phyloP scores from a whole-genome alignment of 2,888 invertebrate species.

The Gryllus longicercus region DNA sequence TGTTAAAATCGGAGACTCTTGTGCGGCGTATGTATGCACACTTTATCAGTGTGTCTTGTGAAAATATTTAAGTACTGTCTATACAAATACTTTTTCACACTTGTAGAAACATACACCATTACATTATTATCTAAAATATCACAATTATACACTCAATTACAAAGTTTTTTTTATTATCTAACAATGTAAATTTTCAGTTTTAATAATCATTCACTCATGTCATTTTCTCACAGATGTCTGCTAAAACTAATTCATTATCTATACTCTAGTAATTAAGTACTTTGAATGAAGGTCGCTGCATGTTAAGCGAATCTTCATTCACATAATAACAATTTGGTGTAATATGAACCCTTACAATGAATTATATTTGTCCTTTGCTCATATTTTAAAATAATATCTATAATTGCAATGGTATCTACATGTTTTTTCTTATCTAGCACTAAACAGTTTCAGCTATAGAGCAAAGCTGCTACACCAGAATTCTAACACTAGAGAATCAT shows the following conservation, averaged over 20 bases:
- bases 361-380: not conserved
- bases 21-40: not conserved
- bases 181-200: not conserved
- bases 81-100: not conserved
- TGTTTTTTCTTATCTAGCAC: no score
- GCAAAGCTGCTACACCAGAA: no score
- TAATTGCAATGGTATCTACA: no score
- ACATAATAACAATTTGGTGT: conserved; percentile 2
- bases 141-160: conserved; percentile 10
- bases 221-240: not conserved
- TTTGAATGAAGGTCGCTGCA: not conserved
- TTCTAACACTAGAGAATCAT: no score
- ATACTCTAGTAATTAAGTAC: not conserved
- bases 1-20: not conserved
- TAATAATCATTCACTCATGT: not conserved
- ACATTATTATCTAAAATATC: conserved; percentile 8
- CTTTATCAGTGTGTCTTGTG: not conserved
- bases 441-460: no score
- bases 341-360: conserved; percentile 17
- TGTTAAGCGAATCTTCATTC: not conserved
- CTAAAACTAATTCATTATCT: not conserved
- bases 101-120: not conserved
- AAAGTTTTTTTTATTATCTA: not conserved
- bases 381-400: no score
- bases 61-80: not conserved